phyloP scores from a whole-genome alignment of 1,140 invertebrate genomes.

The Cryptotermes secundus region DNA sequence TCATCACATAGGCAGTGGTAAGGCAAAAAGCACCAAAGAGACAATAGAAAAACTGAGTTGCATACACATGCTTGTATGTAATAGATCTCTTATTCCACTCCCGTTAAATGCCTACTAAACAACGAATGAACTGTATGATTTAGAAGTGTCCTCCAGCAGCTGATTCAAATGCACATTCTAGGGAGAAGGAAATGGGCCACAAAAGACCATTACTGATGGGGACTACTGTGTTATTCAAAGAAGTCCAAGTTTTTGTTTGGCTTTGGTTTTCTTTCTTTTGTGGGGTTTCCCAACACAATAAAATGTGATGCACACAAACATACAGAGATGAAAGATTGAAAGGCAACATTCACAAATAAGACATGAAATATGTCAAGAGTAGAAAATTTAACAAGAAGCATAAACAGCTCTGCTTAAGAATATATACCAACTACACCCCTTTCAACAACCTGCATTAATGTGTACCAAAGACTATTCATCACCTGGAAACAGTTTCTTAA shows the following conservation, averaged over 20 bases:
- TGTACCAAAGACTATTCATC: too few species aligned
- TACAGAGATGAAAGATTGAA: background rate
- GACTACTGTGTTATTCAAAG: background rate
- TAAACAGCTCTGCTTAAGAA: background rate
- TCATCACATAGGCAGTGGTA: constrained; percentile 21
- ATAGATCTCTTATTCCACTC: background rate
- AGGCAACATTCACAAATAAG: background rate
- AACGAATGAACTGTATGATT: too few species aligned
- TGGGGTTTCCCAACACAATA: background rate
- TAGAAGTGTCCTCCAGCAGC: background rate
- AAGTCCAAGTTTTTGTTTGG: background rate
- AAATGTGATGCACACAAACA: background rate
- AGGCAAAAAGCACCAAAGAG: constrained; percentile 26
- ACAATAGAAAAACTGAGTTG: constrained; percentile 19
- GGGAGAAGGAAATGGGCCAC: background rate
- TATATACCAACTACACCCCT: background rate
- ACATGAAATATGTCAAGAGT: background rate
- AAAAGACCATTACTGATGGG: background rate
- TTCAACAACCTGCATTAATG: background rate
- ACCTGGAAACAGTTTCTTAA: too few species aligned
- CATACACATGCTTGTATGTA: background rate
- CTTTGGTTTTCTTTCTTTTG: background rate
- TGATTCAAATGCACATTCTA: background rate
- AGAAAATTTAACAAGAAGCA: background rate
- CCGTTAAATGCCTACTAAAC: background rate